These are phyloP conservation scores for Scatophagus argus DNA, from an alignment of 2,113 vertebrate genomes.

Conservation along the genomic window DNA sequence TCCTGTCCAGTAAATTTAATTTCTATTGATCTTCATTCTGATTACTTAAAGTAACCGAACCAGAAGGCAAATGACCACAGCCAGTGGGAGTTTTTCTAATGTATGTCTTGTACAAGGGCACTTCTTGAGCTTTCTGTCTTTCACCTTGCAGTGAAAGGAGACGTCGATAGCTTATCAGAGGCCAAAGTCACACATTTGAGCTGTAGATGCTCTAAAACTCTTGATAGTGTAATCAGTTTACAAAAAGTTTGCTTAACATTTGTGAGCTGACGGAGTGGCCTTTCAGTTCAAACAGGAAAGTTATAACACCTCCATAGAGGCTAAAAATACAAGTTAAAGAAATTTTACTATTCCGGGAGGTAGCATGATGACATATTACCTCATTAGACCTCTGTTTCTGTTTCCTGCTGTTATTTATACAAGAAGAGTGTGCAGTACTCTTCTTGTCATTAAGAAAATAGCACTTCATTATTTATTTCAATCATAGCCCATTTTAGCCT, in stretches of 20 bases:
- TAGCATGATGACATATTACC: background rate
- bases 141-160: slow-evolving; percentile 26
- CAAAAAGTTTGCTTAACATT: slow-evolving; percentile 42
- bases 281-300: background rate
- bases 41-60: background rate
- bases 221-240: slow-evolving; percentile 40
- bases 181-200: slow-evolving; percentile 35
- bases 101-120: slow-evolving; percentile 48
- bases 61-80: background rate
- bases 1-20: background rate
- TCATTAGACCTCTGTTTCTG: background rate
- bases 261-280: slow-evolving; percentile 10
- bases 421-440: no score
- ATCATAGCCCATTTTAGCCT: background rate
- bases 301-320: background rate
- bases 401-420: background rate
- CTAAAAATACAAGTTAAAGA: background rate
- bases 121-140: background rate
- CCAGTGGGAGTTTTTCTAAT: background rate
- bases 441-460: background rate
- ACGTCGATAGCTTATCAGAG: slow-evolving; percentile 54
- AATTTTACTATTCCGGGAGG: slow-evolving; percentile 1
- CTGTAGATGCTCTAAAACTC: slow-evolving; percentile 27
- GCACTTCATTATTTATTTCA: background rate
- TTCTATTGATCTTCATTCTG: background rate